These are phyloP conservation scores for Brachionus sp. DNA, from an alignment of 1,140 invertebrate genomes.

Conservation along the genomic window DNA sequence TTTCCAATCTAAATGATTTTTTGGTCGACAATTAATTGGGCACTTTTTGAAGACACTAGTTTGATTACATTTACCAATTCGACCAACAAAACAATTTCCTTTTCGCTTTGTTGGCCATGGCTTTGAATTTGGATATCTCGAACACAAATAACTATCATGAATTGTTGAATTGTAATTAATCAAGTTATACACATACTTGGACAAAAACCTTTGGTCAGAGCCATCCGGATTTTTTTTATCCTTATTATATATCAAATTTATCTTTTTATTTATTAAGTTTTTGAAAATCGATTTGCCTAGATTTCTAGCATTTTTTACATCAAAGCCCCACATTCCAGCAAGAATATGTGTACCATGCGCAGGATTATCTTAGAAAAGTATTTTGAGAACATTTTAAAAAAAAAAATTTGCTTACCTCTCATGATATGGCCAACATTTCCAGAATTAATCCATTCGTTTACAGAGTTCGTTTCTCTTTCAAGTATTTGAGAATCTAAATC, in stretches of 20 bases:
- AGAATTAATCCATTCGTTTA: not conserved
- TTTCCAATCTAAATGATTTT: constrained; percentile 31
- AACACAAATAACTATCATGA: constrained; percentile 30
- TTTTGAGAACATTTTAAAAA: not conserved
- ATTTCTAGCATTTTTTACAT: not conserved
- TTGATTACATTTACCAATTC: not conserved
- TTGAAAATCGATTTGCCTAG: not conserved
- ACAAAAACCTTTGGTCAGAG: not conserved
- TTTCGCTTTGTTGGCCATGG: not conserved
- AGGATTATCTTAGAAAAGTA: not conserved
- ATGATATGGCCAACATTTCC: not conserved
- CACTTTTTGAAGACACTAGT: not conserved
- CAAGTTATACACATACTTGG: not conserved
- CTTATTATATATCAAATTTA: not conserved
- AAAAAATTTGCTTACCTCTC: not conserved
- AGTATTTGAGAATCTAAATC: not conserved
- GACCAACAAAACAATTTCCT: constrained; percentile 12
- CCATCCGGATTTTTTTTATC: not conserved
- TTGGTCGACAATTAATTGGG: not conserved
- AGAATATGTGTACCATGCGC: not conserved
- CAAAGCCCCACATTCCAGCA: constrained; percentile 29
- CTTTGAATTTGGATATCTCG: not conserved
- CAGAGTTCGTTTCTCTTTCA: not conserved
- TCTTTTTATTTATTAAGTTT: not conserved
- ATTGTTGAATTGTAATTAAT: not conserved